Conservation (phyloP, 2,113 vertebrate species). For the Indicator maculatus region DNA sequence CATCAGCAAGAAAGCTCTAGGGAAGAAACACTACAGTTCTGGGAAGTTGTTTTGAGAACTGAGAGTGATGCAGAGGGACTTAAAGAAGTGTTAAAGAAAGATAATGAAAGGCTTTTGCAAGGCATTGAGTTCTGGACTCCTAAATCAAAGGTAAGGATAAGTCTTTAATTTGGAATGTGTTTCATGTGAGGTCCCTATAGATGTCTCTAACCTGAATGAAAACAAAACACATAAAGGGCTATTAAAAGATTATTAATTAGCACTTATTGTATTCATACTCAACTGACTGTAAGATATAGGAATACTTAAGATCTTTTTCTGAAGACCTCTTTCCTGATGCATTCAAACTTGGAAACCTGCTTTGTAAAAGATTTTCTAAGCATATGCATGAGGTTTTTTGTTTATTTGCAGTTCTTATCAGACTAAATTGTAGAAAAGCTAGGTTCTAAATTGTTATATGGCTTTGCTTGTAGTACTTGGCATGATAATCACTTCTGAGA, state of each 20-base stretch:
- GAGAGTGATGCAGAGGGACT: conserved; percentile 58
- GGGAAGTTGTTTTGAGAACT: conserved; percentile 57
- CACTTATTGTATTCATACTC: not conserved
- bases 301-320: not conserved
- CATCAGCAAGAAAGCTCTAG: conserved; percentile 55
- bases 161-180: not conserved
- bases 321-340: not conserved
- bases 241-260: not conserved
- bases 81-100: conserved; percentile 63
- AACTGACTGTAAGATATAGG: not conserved
- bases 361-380: not conserved
- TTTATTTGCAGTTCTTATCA: not conserved
- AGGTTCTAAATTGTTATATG: not conserved
- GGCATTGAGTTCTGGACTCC: conserved; percentile 66
- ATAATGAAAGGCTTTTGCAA: conserved; percentile 63
- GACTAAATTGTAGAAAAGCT: not conserved
- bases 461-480: not conserved
- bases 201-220: not conserved
- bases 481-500: not conserved
- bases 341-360: not conserved
- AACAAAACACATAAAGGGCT: not conserved
- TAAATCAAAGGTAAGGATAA: conserved; percentile 55
- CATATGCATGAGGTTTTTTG: accelerated
- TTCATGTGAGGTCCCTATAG: not conserved
- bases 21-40: conserved; percentile 58